Percentiles rank a stretch among this genome's conserved stretches.
Conservation (phyloP, 2,888 invertebrate genomes). For the Carterocephalus palaemon region DNA sequence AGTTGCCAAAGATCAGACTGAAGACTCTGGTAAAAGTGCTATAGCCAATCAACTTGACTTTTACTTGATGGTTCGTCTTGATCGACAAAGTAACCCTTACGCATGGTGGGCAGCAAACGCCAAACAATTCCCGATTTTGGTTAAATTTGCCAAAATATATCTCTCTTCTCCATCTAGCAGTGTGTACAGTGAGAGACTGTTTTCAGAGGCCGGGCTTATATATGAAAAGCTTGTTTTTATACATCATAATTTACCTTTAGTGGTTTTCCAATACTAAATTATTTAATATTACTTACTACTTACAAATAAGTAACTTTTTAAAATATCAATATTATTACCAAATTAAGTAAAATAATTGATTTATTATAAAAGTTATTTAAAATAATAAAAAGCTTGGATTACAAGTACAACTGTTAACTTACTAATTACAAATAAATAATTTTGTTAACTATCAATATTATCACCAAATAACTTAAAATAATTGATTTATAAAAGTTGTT, state of each 20-base stretch:
- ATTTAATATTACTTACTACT: too few species aligned
- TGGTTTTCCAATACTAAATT: too few species aligned
- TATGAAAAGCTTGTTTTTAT: slow-evolving; percentile 28
- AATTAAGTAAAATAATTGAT: too few species aligned
- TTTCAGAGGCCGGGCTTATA: slow-evolving; percentile 28
- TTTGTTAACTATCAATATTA: too few species aligned
- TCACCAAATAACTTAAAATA: too few species aligned
- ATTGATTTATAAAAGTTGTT: too few species aligned
- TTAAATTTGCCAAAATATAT: slow-evolving; percentile 23
- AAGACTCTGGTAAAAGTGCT: slow-evolving; percentile 22
- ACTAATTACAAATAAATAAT: too few species aligned
- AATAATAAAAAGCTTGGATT: too few species aligned
- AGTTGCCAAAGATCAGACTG: slow-evolving; percentile 23
- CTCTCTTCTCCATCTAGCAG: slow-evolving; percentile 15
- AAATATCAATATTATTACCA: too few species aligned
- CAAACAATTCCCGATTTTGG: slow-evolving; percentile 22
- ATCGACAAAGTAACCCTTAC: slow-evolving; percentile 19
- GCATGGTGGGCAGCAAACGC: slow-evolving; percentile 24
- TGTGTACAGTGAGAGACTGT: slow-evolving; percentile 21
- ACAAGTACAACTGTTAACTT: too few species aligned
- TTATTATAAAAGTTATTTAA: too few species aligned
- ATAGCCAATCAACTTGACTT: slow-evolving; percentile 26
- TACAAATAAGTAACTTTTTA: too few species aligned
- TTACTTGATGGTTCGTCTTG: slow-evolving; percentile 32
- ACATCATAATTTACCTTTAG: slow-evolving; percentile 6